A percentile compares a stretch with the other conserved stretches of the same genome.
Conservation (phyloP, 2,113 vertebrate species). For the Triplophysa siluroides region DNA sequence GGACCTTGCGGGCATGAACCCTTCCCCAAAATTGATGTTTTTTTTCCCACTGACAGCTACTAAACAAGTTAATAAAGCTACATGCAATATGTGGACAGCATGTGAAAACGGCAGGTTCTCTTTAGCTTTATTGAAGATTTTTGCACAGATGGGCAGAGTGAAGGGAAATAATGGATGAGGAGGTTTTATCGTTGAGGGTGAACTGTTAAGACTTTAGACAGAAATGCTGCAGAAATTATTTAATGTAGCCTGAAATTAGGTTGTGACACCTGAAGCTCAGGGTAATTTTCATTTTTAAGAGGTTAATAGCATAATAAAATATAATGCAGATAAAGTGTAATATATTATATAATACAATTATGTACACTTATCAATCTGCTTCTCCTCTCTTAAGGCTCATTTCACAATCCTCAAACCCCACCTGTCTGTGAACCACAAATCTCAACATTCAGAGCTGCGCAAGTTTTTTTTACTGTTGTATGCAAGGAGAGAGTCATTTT, state of each 20-base stretch:
- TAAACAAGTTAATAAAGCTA: slow-evolving; percentile 68
- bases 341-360: background rate
- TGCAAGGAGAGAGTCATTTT: background rate
- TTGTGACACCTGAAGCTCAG: background rate
- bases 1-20: slow-evolving; percentile 51
- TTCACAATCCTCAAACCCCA: slow-evolving; percentile 29
- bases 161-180: slow-evolving; percentile 68
- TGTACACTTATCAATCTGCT: background rate
- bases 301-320: background rate
- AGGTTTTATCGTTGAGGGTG: slow-evolving; percentile 53
- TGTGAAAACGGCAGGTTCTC: slow-evolving; percentile 55
- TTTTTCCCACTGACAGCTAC: slow-evolving; percentile 62
- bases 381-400: slow-evolving; percentile 19
- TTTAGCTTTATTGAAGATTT: slow-evolving; percentile 32
- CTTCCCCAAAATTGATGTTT: slow-evolving; percentile 50
- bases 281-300: background rate
- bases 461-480: background rate
- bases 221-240: background rate
- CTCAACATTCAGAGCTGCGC: background rate
- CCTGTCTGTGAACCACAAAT: slow-evolving; percentile 11
- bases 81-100: slow-evolving; percentile 66
- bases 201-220: slow-evolving; percentile 38
- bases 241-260: background rate
- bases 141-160: slow-evolving; percentile 47
- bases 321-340: background rate